Percentiles rank a stretch among this genome's conserved stretches.
These are phyloP conservation scores for Hoplodrina ambigua DNA, from an alignment of 2,888 invertebrate genomes.

Conservation along the genomic window DNA sequence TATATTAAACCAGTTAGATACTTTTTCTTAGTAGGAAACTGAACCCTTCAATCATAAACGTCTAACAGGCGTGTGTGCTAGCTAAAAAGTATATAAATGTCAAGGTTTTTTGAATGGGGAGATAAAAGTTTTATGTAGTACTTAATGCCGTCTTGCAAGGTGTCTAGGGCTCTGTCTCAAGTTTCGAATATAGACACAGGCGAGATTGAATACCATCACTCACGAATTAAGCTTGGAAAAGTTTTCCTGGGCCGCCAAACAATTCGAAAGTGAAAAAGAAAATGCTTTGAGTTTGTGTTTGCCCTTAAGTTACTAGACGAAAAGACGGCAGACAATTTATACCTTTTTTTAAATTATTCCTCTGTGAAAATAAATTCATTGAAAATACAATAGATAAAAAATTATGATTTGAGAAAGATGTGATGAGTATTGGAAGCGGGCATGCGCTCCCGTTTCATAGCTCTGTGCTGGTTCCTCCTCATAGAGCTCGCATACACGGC, in stretches of 20 bases:
- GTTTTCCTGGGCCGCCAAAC: not conserved
- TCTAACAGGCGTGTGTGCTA: not conserved
- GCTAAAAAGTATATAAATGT: not conserved
- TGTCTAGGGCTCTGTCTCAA: not conserved
- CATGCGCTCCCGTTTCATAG: conserved; percentile 44
- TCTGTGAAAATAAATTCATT: not conserved
- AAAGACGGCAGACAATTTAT: not conserved
- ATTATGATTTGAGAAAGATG: not conserved
- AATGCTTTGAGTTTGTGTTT: no score
- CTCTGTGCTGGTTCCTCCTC: conserved; percentile 9
- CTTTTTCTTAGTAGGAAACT: not conserved
- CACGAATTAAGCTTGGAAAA: not conserved
- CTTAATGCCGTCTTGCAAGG: not conserved
- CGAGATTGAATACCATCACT: no score
- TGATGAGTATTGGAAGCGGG: conserved; percentile 25
- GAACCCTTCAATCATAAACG: not conserved
- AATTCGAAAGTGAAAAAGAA: no score
- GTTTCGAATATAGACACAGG: no score
- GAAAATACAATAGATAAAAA: not conserved
- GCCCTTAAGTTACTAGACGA: not conserved
- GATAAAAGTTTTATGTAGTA: not conserved
- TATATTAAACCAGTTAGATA: not conserved
- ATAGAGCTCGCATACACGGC: conserved; percentile 38
- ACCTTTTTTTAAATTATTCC: not conserved
- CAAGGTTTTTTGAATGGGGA: not conserved